Evolutionary conservation across 2,113 vertebrate genomes (phyloP), one percentile per base, ranked within the genome.

Genomic region (Gobius niger): DNA sequence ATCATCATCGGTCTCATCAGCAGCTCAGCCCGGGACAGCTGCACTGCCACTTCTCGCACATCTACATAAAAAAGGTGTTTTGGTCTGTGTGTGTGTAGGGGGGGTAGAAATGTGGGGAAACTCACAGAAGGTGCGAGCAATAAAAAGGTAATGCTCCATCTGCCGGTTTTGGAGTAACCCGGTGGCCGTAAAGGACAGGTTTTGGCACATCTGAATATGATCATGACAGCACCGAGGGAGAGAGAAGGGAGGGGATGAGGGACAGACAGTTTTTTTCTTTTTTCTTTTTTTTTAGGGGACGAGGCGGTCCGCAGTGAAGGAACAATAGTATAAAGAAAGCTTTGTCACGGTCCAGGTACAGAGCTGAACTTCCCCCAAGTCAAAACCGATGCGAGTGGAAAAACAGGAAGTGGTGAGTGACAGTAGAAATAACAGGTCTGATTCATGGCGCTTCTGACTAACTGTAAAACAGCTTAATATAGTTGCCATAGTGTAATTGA

Each of bases 81-180:
- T 82, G 54, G 54, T 46, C 2, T 7, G 44, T 7, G 7, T 7
- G 44, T 7, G 44, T 7, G 44, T 46, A 34, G 5, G 24, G 11
- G 40, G 51, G 65, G 34, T 77, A 62, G 64, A 8, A 77, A 78
- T 77, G 79, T 80, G 83, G 83, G 76, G 75, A 86, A 86, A 81
- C 68, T 84, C 87, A 89, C 90, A 91, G 90, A 90, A 87, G 90
- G 88, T 87, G 86, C 51, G 81, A 72, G 87, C 85, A 88, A 89
- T 91, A 90, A 91, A 54, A 91, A 90, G 84, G 85, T 87, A 88
- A 90, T 88, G 88, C 88, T 87, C 88, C 90, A 90, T 91, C 90
- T 91, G 90, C 82, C 69, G 85, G 84, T 82, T 54, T 84, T 85
- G 86, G 87, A 90, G 89, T 88, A 89, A 91, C 86, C 90, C 83